Evolutionary conservation across 1,140 invertebrate species (phyloP).

Genomic region (Hycleus phaleratus): DNA sequence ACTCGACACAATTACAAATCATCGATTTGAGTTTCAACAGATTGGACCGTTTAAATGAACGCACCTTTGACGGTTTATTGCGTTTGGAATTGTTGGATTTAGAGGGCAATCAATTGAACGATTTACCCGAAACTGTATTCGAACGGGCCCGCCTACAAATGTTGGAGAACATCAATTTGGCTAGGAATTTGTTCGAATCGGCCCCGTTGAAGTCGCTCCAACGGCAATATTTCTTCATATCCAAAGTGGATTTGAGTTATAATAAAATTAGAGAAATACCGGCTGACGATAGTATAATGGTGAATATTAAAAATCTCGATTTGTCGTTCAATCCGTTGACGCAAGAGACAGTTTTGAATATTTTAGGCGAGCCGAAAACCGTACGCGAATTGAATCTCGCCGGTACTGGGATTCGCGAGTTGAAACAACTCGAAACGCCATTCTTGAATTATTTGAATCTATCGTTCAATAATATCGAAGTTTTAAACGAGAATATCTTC

Average conservation of each 20-base stretch:
- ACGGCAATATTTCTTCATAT: constrained; percentile 73
- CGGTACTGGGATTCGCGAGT: constrained; percentile 59
- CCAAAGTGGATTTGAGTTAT: constrained; percentile 67
- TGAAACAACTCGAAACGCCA: constrained; percentile 73
- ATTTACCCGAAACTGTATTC: constrained; percentile 78
- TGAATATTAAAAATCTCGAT: constrained; percentile 80
- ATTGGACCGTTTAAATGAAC: constrained; percentile 65
- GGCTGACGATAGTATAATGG: constrained; percentile 74
- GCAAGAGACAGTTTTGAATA: constrained; percentile 60
- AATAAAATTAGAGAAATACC: constrained; percentile 74
- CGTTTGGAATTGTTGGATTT: constrained; percentile 69
- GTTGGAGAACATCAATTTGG: constrained; percentile 74
- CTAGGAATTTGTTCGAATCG: constrained; percentile 66
- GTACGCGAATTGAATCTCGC: constrained; percentile 73
- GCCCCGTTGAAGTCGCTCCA: constrained; percentile 72
- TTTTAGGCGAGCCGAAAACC: constrained; percentile 83
- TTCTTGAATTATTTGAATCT: constrained; percentile 77
- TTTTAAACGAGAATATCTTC: constrained; percentile 58
- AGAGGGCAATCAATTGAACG: constrained; percentile 61
- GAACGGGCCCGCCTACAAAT: constrained; percentile 68
- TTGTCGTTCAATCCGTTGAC: constrained; percentile 78
- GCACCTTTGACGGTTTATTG: constrained; percentile 74
- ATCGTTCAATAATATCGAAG: constrained; percentile 65
- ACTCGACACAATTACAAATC: constrained; percentile 78
- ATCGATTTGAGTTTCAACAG: constrained; percentile 66